Evolutionary conservation across 2,888 invertebrate genomes (phyloP).

Genomic region (Lasioglossum vierecki): DNA sequence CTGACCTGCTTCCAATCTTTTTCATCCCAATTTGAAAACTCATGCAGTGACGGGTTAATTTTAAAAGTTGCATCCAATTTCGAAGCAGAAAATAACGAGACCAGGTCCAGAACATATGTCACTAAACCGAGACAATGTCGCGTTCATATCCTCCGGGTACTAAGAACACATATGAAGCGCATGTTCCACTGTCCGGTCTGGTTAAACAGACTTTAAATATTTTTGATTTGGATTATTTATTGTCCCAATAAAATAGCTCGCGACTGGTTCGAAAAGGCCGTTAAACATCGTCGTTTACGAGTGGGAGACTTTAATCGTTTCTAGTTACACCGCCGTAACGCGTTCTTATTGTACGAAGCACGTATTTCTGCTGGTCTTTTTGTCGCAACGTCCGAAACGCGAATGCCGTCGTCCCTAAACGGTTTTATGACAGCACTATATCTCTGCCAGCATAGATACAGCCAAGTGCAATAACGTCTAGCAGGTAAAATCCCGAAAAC

Average conservation of each 20-base stretch:
- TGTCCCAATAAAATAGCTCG: neutral
- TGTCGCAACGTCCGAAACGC: neutral
- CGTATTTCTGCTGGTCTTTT: neutral
- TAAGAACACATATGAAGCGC: neutral
- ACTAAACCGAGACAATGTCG: neutral
- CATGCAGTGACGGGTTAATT: no score
- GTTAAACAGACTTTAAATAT: neutral
- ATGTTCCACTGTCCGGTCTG: neutral
- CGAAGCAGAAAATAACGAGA: neutral
- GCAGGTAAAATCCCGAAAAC: slow-evolving; percentile 7
- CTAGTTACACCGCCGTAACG: neutral
- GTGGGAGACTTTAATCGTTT: neutral
- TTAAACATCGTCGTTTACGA: neutral
- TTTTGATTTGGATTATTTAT: neutral
- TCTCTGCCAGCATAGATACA: neutral
- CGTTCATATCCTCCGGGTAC: neutral
- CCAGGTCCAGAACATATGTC: neutral
- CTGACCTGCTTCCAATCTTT: no score
- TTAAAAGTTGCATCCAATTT: neutral
- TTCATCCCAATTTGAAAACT: no score
- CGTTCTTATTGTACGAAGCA: neutral
- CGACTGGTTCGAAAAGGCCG: neutral
- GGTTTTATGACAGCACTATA: neutral
- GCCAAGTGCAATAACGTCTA: neutral
- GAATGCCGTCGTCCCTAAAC: neutral